Percentiles rank a stretch among this genome's conserved stretches.
Evolutionary conservation across 2,797 vertebrate species (phyloP).

Genomic region (Epinephelus malabaricus): DNA sequence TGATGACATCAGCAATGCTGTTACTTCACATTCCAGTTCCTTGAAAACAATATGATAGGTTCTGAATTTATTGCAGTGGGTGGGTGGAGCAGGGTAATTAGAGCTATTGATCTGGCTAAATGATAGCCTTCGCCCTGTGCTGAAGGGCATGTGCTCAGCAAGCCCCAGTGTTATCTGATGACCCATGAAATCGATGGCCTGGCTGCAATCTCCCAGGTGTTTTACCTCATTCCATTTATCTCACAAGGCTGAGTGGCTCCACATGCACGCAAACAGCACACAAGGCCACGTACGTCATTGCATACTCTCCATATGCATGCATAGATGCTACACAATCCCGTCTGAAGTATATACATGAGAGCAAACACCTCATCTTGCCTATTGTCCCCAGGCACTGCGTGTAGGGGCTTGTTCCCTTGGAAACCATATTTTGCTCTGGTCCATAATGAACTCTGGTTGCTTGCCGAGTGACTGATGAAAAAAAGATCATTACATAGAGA

Average conservation of each 20-base stretch:
- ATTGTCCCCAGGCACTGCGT: slow-evolving; percentile 64
- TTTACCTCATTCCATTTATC: slow-evolving; percentile 76
- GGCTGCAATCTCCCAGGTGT: slow-evolving; percentile 79
- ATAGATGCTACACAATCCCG: slow-evolving; percentile 66
- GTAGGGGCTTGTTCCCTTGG: slow-evolving; percentile 82
- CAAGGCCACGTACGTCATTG: slow-evolving; percentile 24
- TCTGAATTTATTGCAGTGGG: slow-evolving; percentile 69
- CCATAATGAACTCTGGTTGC: slow-evolving; percentile 78
- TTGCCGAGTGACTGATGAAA: slow-evolving; percentile 75
- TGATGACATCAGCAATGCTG: slow-evolving; percentile 32
- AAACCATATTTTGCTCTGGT: slow-evolving; percentile 80
- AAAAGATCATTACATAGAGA: slow-evolving; percentile 72
- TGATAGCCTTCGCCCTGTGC: slow-evolving; percentile 75
- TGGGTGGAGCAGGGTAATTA: slow-evolving; percentile 77
- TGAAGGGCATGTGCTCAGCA: slow-evolving; percentile 82
- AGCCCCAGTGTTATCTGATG: slow-evolving; percentile 81
- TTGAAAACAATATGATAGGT: slow-evolving; percentile 55
- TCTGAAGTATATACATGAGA: slow-evolving; percentile 65
- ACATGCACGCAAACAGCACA: slow-evolving; percentile 41
- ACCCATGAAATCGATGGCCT: slow-evolving; percentile 80
- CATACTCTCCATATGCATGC: slow-evolving; percentile 41
- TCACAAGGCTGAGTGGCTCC: slow-evolving; percentile 58
- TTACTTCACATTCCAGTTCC: slow-evolving; percentile 48
- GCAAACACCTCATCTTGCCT: slow-evolving; percentile 69
- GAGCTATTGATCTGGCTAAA: slow-evolving; percentile 83